Conservation (phyloP, 2,888 invertebrate genomes). For the Ariolimax columbianus region DNA sequence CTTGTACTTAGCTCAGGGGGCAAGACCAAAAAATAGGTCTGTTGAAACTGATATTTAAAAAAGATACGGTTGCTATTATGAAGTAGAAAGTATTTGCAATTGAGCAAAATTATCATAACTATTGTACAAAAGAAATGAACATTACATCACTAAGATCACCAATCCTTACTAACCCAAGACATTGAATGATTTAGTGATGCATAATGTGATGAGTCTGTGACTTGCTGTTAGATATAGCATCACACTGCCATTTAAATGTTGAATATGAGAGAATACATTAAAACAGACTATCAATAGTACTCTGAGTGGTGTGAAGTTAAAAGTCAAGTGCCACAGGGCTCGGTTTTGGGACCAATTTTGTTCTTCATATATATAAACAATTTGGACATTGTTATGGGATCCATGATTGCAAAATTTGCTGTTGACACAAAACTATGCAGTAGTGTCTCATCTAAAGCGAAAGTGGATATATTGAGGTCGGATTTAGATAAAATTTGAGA, state of each 20-base stretch:
- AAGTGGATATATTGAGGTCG: too few relatives aligned
- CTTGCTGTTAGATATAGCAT: background rate
- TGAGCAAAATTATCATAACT: background rate
- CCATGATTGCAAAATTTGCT: too few relatives aligned
- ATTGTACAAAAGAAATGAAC: background rate
- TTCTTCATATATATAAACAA: too few relatives aligned
- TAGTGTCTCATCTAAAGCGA: too few relatives aligned
- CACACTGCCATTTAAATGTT: background rate
- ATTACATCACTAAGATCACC: background rate
- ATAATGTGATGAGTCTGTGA: background rate
- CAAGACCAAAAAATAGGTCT: slow-evolving; percentile 39
- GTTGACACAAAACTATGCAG: too few relatives aligned
- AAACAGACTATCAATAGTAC: too few relatives aligned
- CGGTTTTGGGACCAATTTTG: too few relatives aligned
- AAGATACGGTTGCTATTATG: background rate
- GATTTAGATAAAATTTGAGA: too few relatives aligned
- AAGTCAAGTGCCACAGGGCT: too few relatives aligned
- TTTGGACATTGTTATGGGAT: too few relatives aligned
- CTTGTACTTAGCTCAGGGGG: slow-evolving; percentile 47
- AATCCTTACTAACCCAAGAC: too few relatives aligned
- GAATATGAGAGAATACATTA: background rate
- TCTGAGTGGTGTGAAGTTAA: background rate
- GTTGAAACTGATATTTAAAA: slow-evolving; percentile 58
- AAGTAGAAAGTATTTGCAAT: background rate
- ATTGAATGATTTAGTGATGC: background rate